Evolutionary conservation across 1,140 invertebrate genomes (phyloP), one percentile per base, ranked within the genome.

Genomic region (Andrena cerasifolii): DNA sequence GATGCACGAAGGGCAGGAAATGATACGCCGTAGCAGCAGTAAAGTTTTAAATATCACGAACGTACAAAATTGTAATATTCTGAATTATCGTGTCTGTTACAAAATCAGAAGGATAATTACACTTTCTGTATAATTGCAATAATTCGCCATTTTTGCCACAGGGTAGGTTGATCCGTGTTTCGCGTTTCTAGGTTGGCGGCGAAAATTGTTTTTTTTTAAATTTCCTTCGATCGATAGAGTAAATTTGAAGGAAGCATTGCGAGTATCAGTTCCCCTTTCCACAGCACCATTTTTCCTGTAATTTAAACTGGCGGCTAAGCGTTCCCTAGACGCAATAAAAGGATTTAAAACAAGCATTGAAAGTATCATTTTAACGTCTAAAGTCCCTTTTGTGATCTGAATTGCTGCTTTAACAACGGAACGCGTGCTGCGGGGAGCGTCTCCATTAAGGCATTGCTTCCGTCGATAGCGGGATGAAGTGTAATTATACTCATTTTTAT

Each of bases 401-500:
- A 68, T 54, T 54, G 21, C 49, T 24, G 21, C 26, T 31, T 21
- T n/a, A 16, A 5, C 6, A 12, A 24, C 7, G 16, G 12, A 54
- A 68, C 33, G 21, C 24, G n/a, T 12, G 0, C 31, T 24, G 33
- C 10, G 7, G 16, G 8, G 40, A 18, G 21, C n/a, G 2, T 33
- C 21, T 8, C 28, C 10, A 68, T 28, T 68, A 40, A 24, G 28
- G n/a, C 31, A 10, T 66, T 51, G 18, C 45, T 54, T 67, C 16
- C 7, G 54, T 68, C 49, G 65, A 67, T 40, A 40, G 14, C 21
- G 16, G 16, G 3, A 54, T 21, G 21, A 40, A 67, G 33, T 10
- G 33, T 40, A 54, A 67, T 54, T 54, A 24, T 68, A 54, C 24
- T 16, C 47, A 26, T 54, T 68, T 68, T 54, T 40, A 40, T 36